phyloP scores from a whole-genome alignment of 2,888 invertebrate genomes.

The Caenorhabditis angaria region DNA sequence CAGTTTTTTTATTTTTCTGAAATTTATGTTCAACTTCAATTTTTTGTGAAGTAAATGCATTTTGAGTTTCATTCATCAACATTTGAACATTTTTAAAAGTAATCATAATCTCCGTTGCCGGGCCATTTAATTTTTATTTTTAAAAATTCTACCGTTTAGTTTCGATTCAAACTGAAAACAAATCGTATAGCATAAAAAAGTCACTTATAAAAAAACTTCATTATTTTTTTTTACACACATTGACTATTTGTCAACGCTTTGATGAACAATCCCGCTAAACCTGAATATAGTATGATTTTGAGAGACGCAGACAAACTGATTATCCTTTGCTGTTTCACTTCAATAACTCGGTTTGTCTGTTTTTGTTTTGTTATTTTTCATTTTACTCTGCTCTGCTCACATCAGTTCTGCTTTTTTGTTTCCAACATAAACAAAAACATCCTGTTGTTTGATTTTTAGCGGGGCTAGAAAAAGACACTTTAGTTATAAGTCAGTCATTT shows the following conservation, averaged over 20 bases:
- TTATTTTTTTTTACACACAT: background rate
- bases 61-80: no score
- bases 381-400: background rate
- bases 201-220: background rate
- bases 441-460: background rate
- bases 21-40: no score
- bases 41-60: no score
- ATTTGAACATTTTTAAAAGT: no score
- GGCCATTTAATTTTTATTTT: no score
- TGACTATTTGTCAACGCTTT: constrained; percentile 4
- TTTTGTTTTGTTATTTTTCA: background rate
- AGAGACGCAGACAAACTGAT: constrained; percentile 2
- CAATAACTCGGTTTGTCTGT: background rate
- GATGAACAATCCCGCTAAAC: background rate
- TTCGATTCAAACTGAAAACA: no score
- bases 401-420: background rate
- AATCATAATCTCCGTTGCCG: no score
- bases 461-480: background rate
- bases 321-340: background rate
- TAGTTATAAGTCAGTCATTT: background rate
- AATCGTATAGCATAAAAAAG: background rate
- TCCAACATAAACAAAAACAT: constrained; percentile 4
- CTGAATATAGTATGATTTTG: background rate
- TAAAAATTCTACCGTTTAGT: no score
- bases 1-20: no score